A percentile compares a stretch with the other conserved stretches of the same genome.
Evolutionary conservation across 2,888 invertebrate genomes (phyloP).

Genomic region (Macrosiphum euphorbiae): DNA sequence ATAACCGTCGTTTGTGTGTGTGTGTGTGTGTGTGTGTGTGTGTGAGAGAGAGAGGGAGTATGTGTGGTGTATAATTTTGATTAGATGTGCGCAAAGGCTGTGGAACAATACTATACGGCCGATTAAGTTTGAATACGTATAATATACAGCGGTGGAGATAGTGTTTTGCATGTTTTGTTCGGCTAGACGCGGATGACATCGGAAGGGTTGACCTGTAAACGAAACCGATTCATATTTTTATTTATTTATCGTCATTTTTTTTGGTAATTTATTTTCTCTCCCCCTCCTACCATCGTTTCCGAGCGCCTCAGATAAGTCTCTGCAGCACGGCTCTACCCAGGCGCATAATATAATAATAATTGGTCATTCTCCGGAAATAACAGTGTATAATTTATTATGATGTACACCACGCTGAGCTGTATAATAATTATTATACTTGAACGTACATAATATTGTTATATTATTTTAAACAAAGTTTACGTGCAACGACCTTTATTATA

Average conservation of each 20-base stretch:
- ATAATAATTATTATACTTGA: slow-evolving; percentile 13
- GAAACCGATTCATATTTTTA: background rate
- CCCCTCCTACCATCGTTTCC: background rate
- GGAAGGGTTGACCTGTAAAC: background rate
- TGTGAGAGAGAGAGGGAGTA: background rate
- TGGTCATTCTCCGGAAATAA: slow-evolving; percentile 40
- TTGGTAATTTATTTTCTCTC: slow-evolving; percentile 2
- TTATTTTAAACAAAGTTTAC: slow-evolving; percentile 57
- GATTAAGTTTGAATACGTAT: background rate
- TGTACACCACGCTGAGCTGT: background rate
- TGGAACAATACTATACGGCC: background rate
- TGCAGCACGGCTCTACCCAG: background rate
- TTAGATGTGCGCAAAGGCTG: background rate
- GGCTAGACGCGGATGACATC: slow-evolving; percentile 26
- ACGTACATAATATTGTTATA: background rate
- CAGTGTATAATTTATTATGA: background rate
- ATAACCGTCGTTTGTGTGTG: background rate
- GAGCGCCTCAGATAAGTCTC: background rate
- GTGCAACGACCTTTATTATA: slow-evolving; percentile 41
- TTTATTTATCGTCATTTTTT: background rate
- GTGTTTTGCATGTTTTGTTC: slow-evolving; percentile 53
- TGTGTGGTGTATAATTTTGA: background rate
- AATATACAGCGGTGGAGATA: background rate
- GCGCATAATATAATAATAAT: slow-evolving; percentile 11
- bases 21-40: background rate